These are phyloP conservation scores for Brevipalpus yothersi DNA, from an alignment of 1,140 invertebrate genomes.

Conservation along the genomic window DNA sequence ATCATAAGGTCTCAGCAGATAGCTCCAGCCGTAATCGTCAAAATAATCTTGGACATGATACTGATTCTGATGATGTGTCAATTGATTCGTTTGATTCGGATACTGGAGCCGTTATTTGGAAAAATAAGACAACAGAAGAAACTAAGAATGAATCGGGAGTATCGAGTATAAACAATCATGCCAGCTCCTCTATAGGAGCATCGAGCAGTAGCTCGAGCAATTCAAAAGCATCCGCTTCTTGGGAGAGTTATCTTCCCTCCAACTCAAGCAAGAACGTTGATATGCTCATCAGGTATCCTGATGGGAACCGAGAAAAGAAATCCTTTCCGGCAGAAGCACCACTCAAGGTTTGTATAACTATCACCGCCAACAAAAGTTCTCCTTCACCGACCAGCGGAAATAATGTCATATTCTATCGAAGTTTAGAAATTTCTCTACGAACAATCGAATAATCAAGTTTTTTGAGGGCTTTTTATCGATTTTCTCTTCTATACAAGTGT, in stretches of 20 bases:
- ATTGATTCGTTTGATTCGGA: conserved; percentile 22
- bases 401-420: not conserved
- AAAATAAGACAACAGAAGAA: not conserved
- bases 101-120: not conserved
- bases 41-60: conserved; percentile 4
- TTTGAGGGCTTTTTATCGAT: not conserved
- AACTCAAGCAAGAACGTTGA: conserved; percentile 18
- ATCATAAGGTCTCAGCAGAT: not conserved
- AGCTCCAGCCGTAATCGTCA: conserved; percentile 2
- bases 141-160: not conserved
- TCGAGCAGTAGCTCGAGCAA: not conserved
- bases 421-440: not conserved
- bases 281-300: conserved; percentile 22
- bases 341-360: conserved; percentile 16
- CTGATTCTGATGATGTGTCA: conserved; percentile 16
- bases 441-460: not conserved
- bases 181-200: not conserved
- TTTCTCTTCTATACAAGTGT: not conserved
- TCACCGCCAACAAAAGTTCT: not conserved
- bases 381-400: not conserved
- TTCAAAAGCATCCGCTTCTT: conserved; percentile 8
- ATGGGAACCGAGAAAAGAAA: conserved; percentile 21
- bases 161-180: not conserved
- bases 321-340: conserved; percentile 21
- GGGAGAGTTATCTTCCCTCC: conserved; percentile 15